phyloP scores from a whole-genome alignment of 2,888 invertebrate species.

The Sinelater perroti region DNA sequence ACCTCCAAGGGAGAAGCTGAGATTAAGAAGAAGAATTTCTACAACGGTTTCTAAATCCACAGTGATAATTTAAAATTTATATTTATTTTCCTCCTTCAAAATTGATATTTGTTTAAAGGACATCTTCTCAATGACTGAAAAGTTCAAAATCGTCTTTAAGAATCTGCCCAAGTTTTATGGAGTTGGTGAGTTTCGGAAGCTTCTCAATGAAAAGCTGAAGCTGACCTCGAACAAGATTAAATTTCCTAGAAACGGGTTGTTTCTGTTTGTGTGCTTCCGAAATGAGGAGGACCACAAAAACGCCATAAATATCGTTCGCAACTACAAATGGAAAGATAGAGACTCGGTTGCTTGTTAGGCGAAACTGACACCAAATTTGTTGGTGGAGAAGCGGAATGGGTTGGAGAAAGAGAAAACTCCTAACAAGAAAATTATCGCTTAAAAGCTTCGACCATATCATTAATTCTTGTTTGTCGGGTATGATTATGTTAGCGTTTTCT shows the following conservation, averaged over 20 bases:
- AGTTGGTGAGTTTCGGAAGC: slow-evolving; percentile 83
- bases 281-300: slow-evolving; percentile 78
- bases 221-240: slow-evolving; percentile 87
- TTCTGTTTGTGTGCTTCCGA: slow-evolving; percentile 82
- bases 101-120: no score
- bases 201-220: slow-evolving; percentile 78
- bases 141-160: slow-evolving; percentile 87
- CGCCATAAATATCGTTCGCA: slow-evolving; percentile 75
- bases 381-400: slow-evolving; percentile 77
- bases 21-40: no score
- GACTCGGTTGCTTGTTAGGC: slow-evolving; percentile 71
- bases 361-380: slow-evolving; percentile 88
- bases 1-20: no score
- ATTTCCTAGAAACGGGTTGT: slow-evolving; percentile 73
- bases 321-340: slow-evolving; percentile 80
- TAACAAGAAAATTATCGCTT: slow-evolving; percentile 59
- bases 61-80: no score
- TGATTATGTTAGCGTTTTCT: no score
- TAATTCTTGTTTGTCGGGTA: no score
- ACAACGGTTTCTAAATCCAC: no score
- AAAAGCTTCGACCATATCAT: slow-evolving; percentile 72
- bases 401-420: slow-evolving; percentile 57
- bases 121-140: slow-evolving; percentile 90
- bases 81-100: no score
- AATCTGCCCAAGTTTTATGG: slow-evolving; percentile 86